phyloP scores from a whole-genome alignment of 2,797 vertebrate species.

The Xerus rutilus region DNA sequence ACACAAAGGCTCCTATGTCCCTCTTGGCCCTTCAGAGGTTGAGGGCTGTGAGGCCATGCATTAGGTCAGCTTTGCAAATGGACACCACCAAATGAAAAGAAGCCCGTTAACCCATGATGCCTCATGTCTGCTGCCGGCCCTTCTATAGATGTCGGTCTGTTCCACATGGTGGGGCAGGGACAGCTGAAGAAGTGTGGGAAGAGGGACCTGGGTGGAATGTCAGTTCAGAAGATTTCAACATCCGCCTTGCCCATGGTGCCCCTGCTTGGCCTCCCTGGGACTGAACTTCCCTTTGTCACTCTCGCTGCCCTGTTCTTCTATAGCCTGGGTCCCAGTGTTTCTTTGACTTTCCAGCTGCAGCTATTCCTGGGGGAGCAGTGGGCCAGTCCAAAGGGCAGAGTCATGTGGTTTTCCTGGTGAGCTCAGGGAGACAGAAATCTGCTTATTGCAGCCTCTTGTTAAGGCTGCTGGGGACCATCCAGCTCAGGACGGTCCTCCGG shows the following conservation, averaged over 20 bases:
- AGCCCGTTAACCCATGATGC: rapidly evolving
- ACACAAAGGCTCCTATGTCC: constrained; percentile 76
- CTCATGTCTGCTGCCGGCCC: not conserved
- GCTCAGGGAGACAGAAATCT: not conserved
- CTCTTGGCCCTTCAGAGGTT: constrained; percentile 49
- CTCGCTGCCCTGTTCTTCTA: too few relatives aligned
- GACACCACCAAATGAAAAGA: not conserved
- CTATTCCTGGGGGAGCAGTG: not conserved
- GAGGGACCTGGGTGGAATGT: not conserved
- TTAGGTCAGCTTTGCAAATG: constrained; percentile 76
- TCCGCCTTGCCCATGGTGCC: not conserved
- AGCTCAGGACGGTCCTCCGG: not conserved
- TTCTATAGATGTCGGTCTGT: not conserved
- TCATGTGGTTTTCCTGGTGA: not conserved
- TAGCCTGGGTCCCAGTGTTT: too few relatives aligned
- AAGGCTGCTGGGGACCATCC: rapidly evolving
- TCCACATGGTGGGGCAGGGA: rapidly evolving
- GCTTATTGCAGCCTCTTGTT: rapidly evolving
- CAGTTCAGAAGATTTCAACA: not conserved
- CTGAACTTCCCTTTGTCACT: rapidly evolving
- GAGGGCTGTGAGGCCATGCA: constrained; percentile 45
- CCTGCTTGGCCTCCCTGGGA: rapidly evolving
- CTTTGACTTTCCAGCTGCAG: not conserved
- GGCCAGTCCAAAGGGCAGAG: not conserved
- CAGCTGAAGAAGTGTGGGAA: not conserved